Evolutionary conservation across 2,113 vertebrate genomes (phyloP).

Genomic region (Poeciliopsis turrubarensis): DNA sequence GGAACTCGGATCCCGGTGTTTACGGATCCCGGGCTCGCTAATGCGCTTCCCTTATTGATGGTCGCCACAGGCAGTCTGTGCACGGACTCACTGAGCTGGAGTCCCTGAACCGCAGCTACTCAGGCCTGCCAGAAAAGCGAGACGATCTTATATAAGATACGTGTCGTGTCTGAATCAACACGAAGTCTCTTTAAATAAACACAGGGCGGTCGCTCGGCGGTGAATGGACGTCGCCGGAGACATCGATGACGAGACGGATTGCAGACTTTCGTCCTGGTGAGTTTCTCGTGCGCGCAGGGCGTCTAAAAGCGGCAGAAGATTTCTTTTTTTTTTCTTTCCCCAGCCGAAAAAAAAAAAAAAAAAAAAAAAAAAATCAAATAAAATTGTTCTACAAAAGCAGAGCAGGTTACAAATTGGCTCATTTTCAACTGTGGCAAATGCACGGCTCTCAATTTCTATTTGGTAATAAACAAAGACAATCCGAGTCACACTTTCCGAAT

Average conservation of each 20-base stretch:
- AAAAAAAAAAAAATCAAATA: no score
- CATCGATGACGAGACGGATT: no score
- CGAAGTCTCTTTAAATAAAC: not conserved
- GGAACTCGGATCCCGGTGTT: not conserved
- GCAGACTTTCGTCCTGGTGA: not conserved
- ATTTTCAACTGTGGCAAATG: not conserved
- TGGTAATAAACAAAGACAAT: not conserved
- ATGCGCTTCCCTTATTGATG: not conserved
- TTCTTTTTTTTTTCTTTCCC: not conserved
- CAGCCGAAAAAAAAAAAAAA: no score
- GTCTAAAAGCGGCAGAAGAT: not conserved
- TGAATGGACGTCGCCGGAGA: not conserved
- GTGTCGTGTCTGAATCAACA: not conserved
- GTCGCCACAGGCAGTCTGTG: slow-evolving; percentile 1
- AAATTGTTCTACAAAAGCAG: not conserved
- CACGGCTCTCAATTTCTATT: not conserved
- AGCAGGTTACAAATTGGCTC: not conserved
- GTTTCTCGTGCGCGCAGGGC: not conserved
- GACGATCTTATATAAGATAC: not conserved
- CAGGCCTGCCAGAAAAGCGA: not conserved
- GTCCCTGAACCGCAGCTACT: not conserved
- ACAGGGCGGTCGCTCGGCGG: not conserved
- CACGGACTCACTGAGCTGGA: not conserved
- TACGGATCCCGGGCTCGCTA: not conserved
- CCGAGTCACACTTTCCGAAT: not conserved